Evolutionary conservation across 2,797 vertebrate species (phyloP), one percentile per base, ranked within the genome.

Genomic region (Xenopus petersii): DNA sequence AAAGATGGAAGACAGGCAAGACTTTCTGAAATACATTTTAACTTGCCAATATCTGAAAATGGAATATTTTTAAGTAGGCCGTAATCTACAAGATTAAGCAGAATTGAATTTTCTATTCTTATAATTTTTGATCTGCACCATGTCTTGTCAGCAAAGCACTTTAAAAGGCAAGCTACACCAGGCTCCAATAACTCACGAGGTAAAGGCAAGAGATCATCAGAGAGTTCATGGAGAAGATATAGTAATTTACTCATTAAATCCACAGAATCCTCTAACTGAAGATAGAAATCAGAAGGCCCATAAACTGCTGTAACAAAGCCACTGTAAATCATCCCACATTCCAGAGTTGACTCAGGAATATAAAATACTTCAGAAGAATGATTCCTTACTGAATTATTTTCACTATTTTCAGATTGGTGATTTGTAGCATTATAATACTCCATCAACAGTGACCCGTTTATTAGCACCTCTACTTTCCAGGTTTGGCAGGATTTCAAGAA

Each of bases 51-150:
- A 70, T 92, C 83, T 17, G 83, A 82, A 1, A 75, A 87, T 4
- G 83, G 80, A 16, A 95, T 54, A 15, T 64, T 67, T 49, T 83
- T 79, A 47, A 80, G 86, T 80, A 91, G 87, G 1, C 94, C 94
- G 21, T 93, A 92, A 85, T 98, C 96, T 65, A 95, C 85, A 17
- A 94, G 86, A 3, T 61, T 80, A 63, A 96, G 79, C 68, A 86
- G 70, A 81, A 93, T 81, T 10, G 80, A 83, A 2, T 78, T 74
- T 69, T 71, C 55, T 0, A 84, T 78, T 21, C 89, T 69, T 15
- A 80, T 74, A 0, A 98, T 88, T 86, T 96, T 93, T 11, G 87
- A 90, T 82, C 95, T 91, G 80, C 92, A 94, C 94, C 94, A 96
- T 62, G 89, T 88, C n/a, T 83, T 83, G 77, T 87, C 89, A 2